Percentiles rank a stretch among this genome's conserved stretches.
Evolutionary conservation across 2,797 vertebrate species (phyloP).

Genomic region (Lacerta agilis): DNA sequence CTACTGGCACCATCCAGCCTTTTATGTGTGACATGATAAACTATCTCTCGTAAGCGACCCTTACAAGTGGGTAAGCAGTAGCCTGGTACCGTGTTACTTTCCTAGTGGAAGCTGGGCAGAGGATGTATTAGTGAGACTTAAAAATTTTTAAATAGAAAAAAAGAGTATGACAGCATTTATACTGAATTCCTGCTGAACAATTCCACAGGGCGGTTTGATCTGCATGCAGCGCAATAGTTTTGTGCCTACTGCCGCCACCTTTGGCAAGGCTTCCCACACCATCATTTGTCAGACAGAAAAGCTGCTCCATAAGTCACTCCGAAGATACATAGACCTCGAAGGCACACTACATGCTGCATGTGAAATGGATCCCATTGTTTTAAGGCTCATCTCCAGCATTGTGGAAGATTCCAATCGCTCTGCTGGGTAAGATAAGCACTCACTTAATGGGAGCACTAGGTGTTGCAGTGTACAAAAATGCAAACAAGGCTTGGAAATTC

Average conservation of each 20-base stretch:
- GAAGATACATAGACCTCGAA: slow-evolving; percentile 34
- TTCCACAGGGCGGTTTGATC: slow-evolving; percentile 38
- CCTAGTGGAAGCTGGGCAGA: slow-evolving; percentile 22
- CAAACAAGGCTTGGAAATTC: background rate
- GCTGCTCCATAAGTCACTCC: slow-evolving; percentile 37
- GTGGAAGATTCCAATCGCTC: background rate
- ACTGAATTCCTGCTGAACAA: slow-evolving; percentile 42
- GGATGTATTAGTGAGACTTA: slow-evolving; percentile 39
- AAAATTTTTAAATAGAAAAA: slow-evolving; percentile 22
- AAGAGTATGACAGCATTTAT: slow-evolving; percentile 37
- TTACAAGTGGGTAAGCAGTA: background rate
- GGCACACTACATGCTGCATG: background rate
- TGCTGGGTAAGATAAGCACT: background rate
- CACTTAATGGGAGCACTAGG: background rate
- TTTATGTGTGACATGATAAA: slow-evolving; percentile 33
- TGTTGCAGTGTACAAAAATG: background rate
- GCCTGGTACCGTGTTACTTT: slow-evolving; percentile 47
- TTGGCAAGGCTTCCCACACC: slow-evolving; percentile 28
- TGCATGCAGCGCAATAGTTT: background rate
- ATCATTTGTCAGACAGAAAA: slow-evolving; percentile 64
- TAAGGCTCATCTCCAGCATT: background rate
- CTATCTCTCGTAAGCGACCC: background rate
- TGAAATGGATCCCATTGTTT: slow-evolving; percentile 20
- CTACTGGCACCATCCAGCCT: slow-evolving; percentile 45
- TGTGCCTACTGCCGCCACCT: background rate